Percentiles rank a stretch among this genome's conserved stretches.
Evolutionary conservation across 2,888 invertebrate genomes (phyloP).

Genomic region (Agrochola lychnidis): DNA sequence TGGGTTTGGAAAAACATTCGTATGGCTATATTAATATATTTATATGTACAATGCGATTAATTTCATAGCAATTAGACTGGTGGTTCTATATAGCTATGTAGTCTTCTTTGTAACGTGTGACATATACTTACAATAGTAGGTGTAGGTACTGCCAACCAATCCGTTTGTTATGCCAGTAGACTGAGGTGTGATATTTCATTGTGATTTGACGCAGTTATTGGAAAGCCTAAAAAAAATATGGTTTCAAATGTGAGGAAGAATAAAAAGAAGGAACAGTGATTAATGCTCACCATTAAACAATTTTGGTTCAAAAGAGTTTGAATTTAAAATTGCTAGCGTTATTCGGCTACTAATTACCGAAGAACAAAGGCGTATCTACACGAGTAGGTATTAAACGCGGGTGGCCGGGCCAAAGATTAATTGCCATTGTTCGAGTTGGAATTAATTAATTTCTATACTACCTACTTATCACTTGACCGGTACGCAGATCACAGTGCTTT

Average conservation of each 20-base stretch:
- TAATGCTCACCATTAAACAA: background rate
- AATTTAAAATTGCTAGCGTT: background rate
- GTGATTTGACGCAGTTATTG: too few relatives aligned
- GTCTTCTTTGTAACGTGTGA: background rate
- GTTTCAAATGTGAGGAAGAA: background rate
- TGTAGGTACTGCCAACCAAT: background rate
- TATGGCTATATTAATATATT: too few relatives aligned
- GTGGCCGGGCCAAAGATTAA: constrained; percentile 27
- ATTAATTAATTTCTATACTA: constrained; percentile 37
- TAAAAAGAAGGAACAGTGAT: background rate
- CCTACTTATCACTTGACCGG: constrained; percentile 15
- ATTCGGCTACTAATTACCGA: constrained; percentile 24
- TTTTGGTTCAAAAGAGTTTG: background rate
- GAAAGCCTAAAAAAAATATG: too few relatives aligned
- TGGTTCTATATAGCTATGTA: background rate
- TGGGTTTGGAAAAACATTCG: background rate
- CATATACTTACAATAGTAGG: background rate
- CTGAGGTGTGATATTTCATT: too few relatives aligned
- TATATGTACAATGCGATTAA: background rate
- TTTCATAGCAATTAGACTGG: background rate
- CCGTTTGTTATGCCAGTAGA: too few relatives aligned
- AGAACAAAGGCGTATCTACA: constrained; percentile 13
- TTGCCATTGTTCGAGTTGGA: constrained; percentile 38
- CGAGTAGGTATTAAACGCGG: constrained; percentile 10
- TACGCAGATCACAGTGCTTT: constrained; percentile 3